These are phyloP conservation scores for Platanista minor DNA, from an alignment of 2,113 vertebrate genomes.

Conservation along the genomic window DNA sequence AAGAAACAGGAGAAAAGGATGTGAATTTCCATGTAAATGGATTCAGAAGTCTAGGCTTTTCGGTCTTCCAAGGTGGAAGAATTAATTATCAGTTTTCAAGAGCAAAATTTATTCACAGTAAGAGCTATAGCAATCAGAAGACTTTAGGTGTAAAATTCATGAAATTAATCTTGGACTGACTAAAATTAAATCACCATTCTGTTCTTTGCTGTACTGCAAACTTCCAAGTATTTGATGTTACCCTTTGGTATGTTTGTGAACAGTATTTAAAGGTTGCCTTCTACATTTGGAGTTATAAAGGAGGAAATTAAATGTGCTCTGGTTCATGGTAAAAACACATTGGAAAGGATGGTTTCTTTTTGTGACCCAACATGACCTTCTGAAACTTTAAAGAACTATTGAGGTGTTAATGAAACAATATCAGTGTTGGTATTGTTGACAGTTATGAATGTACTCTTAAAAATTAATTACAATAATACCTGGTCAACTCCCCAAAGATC, in stretches of 20 bases:
- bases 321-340: background rate
- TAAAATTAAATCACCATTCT: constrained; percentile 69
- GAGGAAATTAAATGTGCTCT: background rate
- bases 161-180: constrained; percentile 74
- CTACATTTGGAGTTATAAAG: background rate
- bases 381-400: constrained; percentile 18
- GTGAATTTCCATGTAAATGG: constrained; percentile 83
- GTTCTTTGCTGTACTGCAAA: constrained; percentile 61
- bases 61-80: constrained; percentile 79
- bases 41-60: constrained; percentile 77
- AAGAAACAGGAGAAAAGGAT: constrained; percentile 79
- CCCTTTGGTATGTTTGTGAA: constrained; percentile 45
- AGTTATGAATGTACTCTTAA: background rate
- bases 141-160: constrained; percentile 78
- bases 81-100: constrained; percentile 85
- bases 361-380: background rate
- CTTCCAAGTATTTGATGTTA: constrained; percentile 66
- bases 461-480: background rate
- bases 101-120: constrained; percentile 80
- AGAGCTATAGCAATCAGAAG: constrained; percentile 66
- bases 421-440: background rate
- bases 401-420: background rate
- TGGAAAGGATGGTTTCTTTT: background rate
- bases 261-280: background rate
- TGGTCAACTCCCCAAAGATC: background rate